phyloP scores from a whole-genome alignment of 2,888 invertebrate species.

The Chalcosyrphus nemorum region DNA sequence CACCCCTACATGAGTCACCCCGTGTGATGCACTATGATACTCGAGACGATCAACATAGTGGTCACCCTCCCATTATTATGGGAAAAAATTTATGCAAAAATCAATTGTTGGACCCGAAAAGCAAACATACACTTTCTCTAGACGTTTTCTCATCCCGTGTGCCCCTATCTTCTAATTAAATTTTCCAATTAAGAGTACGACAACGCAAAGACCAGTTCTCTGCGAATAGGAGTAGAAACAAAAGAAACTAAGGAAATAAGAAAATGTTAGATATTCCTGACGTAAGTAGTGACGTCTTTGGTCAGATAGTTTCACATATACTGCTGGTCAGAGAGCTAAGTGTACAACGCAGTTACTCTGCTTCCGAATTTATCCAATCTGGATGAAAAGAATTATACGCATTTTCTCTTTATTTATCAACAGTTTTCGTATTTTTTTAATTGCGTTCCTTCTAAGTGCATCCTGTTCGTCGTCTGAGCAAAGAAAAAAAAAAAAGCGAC shows the following conservation, averaged over 20 bases:
- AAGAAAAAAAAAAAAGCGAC: slow-evolving; percentile 56
- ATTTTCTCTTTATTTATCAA: slow-evolving; percentile 46
- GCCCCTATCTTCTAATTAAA: slow-evolving; percentile 44
- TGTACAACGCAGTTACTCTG: slow-evolving; percentile 48
- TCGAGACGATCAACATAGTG: slow-evolving; percentile 3
- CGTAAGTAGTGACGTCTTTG: slow-evolving; percentile 67
- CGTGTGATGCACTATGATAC: neutral
- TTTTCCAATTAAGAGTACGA: slow-evolving; percentile 58
- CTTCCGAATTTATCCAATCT: neutral
- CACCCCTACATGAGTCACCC: slow-evolving; percentile 43
- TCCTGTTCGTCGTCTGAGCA: neutral
- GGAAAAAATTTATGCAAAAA: slow-evolving; percentile 39
- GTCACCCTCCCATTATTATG: slow-evolving; percentile 55
- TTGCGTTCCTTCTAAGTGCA: slow-evolving; percentile 13
- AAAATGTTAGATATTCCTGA: slow-evolving; percentile 51
- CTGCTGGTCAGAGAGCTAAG: neutral
- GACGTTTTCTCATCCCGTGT: neutral
- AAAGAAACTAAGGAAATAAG: slow-evolving; percentile 17
- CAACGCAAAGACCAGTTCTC: slow-evolving; percentile 35
- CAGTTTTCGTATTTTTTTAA: slow-evolving; percentile 47
- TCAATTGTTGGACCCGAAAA: slow-evolving; percentile 20
- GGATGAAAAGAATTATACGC: slow-evolving; percentile 4
- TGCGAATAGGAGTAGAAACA: neutral
- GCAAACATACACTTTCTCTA: slow-evolving; percentile 9
- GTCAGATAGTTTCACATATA: slow-evolving; percentile 30